Evolutionary conservation across 2,888 invertebrate genomes (phyloP).

Genomic region (Eubasilissa splendida): DNA sequence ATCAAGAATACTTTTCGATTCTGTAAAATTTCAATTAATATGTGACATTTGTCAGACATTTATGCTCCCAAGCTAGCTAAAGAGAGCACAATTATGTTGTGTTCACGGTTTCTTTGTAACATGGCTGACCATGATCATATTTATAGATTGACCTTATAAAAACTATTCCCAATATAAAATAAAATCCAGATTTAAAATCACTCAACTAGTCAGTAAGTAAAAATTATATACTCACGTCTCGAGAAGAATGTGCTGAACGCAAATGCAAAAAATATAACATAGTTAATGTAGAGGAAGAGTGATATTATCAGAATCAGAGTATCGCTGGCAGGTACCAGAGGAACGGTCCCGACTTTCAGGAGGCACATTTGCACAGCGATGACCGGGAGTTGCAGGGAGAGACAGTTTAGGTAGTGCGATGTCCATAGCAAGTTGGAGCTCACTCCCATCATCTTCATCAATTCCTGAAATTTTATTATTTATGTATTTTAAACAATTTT

Average conservation of each 20-base stretch:
- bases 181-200: too few species aligned
- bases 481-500: too few species aligned
- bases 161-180: too few species aligned
- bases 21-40: too few species aligned
- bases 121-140: too few species aligned
- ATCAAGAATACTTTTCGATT: too few species aligned
- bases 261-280: constrained; percentile 76
- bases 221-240: constrained; percentile 69
- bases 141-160: too few species aligned
- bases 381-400: constrained; percentile 73
- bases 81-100: too few species aligned
- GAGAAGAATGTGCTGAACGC: constrained; percentile 76
- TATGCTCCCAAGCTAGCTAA: too few species aligned
- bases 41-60: too few species aligned
- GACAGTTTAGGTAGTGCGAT: constrained; percentile 79
- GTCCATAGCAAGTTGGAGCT: constrained; percentile 76
- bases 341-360: constrained; percentile 62
- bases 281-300: constrained; percentile 74
- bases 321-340: constrained; percentile 72
- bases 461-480: constrained; percentile 71
- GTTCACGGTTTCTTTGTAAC: too few species aligned
- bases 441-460: constrained; percentile 86
- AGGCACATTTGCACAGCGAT: constrained; percentile 65
- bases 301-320: constrained; percentile 73
- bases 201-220: too few species aligned